Percentiles rank a stretch among this genome's conserved stretches.
phyloP scores from a whole-genome alignment of 2,888 invertebrate genomes.

The Hypercompe scribonia region DNA sequence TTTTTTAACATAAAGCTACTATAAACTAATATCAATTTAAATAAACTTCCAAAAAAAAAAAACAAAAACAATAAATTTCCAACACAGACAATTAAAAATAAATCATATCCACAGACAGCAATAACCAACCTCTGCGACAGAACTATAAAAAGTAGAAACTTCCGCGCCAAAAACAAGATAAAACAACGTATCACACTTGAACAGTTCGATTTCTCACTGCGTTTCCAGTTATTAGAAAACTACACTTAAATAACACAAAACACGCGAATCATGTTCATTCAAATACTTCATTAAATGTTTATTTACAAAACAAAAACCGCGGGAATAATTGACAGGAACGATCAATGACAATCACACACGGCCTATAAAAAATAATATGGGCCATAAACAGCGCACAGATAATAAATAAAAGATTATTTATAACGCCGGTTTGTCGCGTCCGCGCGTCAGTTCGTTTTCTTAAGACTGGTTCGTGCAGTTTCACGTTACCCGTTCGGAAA shows the following conservation, averaged over 20 bases:
- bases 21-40: too few species aligned
- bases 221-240: slow-evolving; percentile 40
- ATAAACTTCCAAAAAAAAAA: too few species aligned
- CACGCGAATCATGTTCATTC: slow-evolving; percentile 6
- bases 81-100: background rate
- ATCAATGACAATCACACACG: slow-evolving; percentile 39
- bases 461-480: slow-evolving; percentile 59
- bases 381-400: slow-evolving; percentile 38
- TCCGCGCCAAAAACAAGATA: slow-evolving; percentile 14
- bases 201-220: slow-evolving; percentile 32
- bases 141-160: slow-evolving; percentile 11
- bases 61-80: background rate
- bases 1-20: too few species aligned
- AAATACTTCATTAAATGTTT: slow-evolving; percentile 18
- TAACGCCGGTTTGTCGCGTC: slow-evolving; percentile 53
- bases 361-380: slow-evolving; percentile 31
- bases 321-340: slow-evolving; percentile 34
- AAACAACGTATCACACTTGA: slow-evolving; percentile 20
- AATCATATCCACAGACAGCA: slow-evolving; percentile 17
- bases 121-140: slow-evolving; percentile 20
- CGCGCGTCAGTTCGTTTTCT: slow-evolving; percentile 60
- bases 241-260: slow-evolving; percentile 15
- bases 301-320: slow-evolving; percentile 36
- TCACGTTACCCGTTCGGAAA: slow-evolving; percentile 69
- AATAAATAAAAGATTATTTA: slow-evolving; percentile 38